Conservation (phyloP, 2,888 invertebrate species). For the Scaptomyza parva region DNA sequence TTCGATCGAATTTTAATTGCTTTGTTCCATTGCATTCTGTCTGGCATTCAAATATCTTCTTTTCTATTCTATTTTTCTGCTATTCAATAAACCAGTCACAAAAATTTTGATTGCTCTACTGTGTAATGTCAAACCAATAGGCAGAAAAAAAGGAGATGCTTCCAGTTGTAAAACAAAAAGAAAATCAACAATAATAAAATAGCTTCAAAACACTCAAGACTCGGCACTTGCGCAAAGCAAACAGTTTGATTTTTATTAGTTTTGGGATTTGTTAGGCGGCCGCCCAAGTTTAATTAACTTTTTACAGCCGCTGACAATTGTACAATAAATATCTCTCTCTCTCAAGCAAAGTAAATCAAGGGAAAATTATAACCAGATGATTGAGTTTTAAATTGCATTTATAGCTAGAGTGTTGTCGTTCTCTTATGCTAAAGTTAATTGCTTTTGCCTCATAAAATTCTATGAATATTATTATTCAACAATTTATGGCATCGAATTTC, state of each 20-base stretch:
- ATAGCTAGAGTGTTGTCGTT: not conserved
- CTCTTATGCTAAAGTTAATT: constrained; percentile 11
- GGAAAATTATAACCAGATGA: constrained; percentile 20
- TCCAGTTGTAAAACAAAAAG: not conserved
- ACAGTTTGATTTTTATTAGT: constrained; percentile 56
- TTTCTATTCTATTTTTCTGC: not conserved
- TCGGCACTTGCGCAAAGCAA: constrained; percentile 7
- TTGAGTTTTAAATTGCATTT: constrained; percentile 34
- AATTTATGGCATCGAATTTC: not conserved
- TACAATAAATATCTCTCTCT: constrained; percentile 11
- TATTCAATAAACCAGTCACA: constrained; percentile 1
- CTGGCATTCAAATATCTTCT: constrained; percentile 15
- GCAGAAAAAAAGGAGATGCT: not conserved
- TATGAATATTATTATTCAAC: not conserved
- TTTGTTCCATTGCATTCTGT: constrained; percentile 41
- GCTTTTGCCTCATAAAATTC: not conserved
- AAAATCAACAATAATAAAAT: constrained; percentile 3
- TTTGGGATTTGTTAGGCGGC: constrained; percentile 46
- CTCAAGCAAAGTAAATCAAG: constrained; percentile 14
- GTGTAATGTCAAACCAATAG: constrained; percentile 6
- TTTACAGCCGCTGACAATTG: constrained; percentile 35
- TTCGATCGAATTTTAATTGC: constrained; percentile 41
- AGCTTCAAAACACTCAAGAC: constrained; percentile 6
- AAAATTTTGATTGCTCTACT: constrained; percentile 4
- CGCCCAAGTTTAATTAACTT: constrained; percentile 59